Evolutionary conservation across 2,113 vertebrate genomes (phyloP), one percentile per base, ranked within the genome.

Genomic region (Atlantisia rogersi): DNA sequence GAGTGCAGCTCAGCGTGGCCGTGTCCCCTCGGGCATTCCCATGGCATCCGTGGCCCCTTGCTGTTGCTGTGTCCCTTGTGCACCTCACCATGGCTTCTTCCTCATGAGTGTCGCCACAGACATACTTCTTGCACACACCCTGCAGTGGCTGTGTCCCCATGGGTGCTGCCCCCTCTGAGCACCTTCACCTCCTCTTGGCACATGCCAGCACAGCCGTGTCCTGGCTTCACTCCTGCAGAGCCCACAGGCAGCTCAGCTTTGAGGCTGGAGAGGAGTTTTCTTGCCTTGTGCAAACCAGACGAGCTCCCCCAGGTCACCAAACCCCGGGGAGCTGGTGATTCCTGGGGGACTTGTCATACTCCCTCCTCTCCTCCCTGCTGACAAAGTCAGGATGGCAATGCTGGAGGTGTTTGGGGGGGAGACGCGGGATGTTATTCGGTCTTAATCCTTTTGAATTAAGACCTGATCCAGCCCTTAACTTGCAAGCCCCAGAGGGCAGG

Each of bases 281-380:
- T 84, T 50, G 40, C 69, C 70, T 58, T 6, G 0, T 82, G n/a
- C 65, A 70, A 87, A 53, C 31, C 28, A 26, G 37, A 37, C 11
- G 10, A 53, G n/a, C 40, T 90, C 68, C 91, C 32, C 35, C 32
- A 65, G 59, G 50, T 81, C 40, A 44, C 50, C 22, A 31, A 32
- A 53, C 9, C 15, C 28, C 0, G 0, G 9, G 14, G 9, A 48
- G 19, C 0, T 21, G 16, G 22, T 52, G 31, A 21, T 58, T 69
- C 35, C 21, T 0, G 1, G 42, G 24, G 26, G 4, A 39, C 42
- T 58, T 0, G 1, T 12, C 48, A 9, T 13, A 42, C 15, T 60
- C 25, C 56, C 58, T 32, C 11, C 9, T 76, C 76, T 89, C 21
- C 29, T 83, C 31, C 21, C 29, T 3, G 0, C 31, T 50, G 78